These are phyloP conservation scores for Drymodes brunneopygia DNA, from an alignment of 2,113 vertebrate species.

Conservation along the genomic window DNA sequence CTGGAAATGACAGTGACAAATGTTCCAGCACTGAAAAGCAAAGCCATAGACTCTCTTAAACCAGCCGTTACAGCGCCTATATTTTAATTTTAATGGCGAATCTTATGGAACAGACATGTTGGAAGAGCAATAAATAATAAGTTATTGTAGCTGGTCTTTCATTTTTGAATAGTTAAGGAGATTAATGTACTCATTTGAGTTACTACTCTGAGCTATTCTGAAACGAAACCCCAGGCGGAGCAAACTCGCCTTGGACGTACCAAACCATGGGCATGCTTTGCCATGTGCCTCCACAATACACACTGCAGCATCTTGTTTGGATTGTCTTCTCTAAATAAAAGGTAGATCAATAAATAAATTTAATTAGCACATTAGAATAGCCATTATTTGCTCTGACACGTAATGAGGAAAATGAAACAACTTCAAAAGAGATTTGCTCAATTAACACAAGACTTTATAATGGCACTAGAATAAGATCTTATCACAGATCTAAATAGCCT, in stretches of 20 bases:
- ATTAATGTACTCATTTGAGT: conserved; percentile 67
- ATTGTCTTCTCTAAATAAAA: conserved; percentile 27
- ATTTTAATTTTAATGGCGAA: conserved; percentile 65
- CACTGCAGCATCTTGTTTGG: background rate
- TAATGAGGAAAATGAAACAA: background rate
- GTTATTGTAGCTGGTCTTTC: conserved; percentile 62
- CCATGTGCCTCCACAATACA: background rate
- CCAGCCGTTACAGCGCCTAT: conserved; percentile 31
- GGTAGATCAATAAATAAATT: conserved; percentile 52
- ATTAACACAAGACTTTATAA: conserved; percentile 43
- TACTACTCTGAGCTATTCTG: conserved; percentile 40
- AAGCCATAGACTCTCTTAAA: conserved; percentile 57
- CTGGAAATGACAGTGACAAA: conserved; percentile 35
- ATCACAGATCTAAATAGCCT: conserved; percentile 11
- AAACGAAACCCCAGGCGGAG: conserved; percentile 32
- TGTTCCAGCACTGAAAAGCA: background rate
- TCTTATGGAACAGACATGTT: conserved; percentile 43
- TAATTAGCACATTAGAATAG: conserved; percentile 43
- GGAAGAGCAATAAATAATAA: conserved; percentile 66
- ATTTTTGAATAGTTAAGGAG: conserved; percentile 69
- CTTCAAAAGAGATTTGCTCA: conserved; percentile 30
- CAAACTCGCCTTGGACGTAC: background rate
- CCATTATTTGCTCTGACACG: background rate
- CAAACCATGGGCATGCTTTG: background rate
- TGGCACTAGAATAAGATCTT: background rate